Evolutionary conservation across 2,888 invertebrate genomes (phyloP), one percentile per base, ranked within the genome.

Genomic region (Mantis religiosa): DNA sequence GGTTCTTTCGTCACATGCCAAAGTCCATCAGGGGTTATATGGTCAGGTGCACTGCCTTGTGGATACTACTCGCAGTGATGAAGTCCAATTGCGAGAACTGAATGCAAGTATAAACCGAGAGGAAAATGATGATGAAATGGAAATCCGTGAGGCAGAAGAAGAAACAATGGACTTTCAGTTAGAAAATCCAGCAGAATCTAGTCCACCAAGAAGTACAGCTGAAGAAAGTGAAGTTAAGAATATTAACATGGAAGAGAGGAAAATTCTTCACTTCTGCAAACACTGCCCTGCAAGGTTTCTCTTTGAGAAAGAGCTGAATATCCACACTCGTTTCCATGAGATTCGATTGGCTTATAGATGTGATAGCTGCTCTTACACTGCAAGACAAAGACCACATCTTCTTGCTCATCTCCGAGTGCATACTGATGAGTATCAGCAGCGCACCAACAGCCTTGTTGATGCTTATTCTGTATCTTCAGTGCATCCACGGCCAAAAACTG

Each of bases 201-300:
- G 34, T 30, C n/a, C 27, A 14, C 28, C 27, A n/a, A 83, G 28
- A 81, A 41, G 27, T 25, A 30, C 34, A 3, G 47, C 9, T 27
- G 30, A 20, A 54, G 84, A 83, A 28, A 84, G 47, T 47, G 88
- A 87, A 27, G 20, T 34, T 41, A 84, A 83, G 20, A 87, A 82
- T 28, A 9, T 28, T 28, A 41, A 28, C n/a, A 28, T n/a, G 8
- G 83, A 87, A 34, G 89, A 87, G 25, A 87, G 88, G 81, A 28
- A 27, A 25, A 27, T 15, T 3, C 25, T 97, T 89, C 96, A 96
- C 91, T 97, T 97, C 92, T 98, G 98, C 92, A 94, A 95, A 90
- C 95, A 96, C 91, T 98, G 98, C 92, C 98, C 98, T 1, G 97
- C 98, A 0, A 95, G 98, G 92, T 98, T 90, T 47, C 81, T 90